Evolutionary conservation across 2,888 invertebrate species (phyloP), one percentile per base, ranked within the genome.

Genomic region (Magallana nippona): DNA sequence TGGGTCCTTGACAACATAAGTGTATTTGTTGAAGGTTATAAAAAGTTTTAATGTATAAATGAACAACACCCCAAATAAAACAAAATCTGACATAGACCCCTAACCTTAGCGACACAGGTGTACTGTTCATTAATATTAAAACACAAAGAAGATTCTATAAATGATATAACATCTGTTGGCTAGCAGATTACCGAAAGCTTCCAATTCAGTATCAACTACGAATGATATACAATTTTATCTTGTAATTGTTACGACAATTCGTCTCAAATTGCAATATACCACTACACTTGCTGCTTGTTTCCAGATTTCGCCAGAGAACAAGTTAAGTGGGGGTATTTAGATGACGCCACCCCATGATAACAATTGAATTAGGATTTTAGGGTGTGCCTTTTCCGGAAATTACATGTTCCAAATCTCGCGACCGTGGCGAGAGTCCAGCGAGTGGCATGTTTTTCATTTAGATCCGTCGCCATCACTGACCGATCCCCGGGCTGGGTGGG

Each of bases 261-360:
- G 71, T 71, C 27, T 71, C 27, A 32, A 71, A 10, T 71, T 71
- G 22, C 71, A 71, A 71, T 71, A 27, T 71, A 71, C 32, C 71
- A 15, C 11, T 27, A 71, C 13, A 71, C 32, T 2, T 19, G 27
- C 71, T 27, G 71, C 19, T 71, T 71, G 71, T 71, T 71, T 71
- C 71, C 71, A 71, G 27, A 71, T 71, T 71, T 13, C 1, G 11
- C 32, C 27, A 15, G 27, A 27, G 71, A 71, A 71, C 27, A 27
- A 27, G 71, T 60, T 71, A 71, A 71, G 71, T 71, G 71, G 71
- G 32, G 71, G 71, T 71, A 27, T 71, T 71, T 71, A 71, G 19
- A 15, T 27, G 71, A 27, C 71, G 71, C 71, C 71, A 27, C 11
- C 71, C 32, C 15, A 27, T n/a, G 71, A 71, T 71, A 71, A 71